These are phyloP conservation scores for Leguminivora glycinivorella DNA, from an alignment of 1,140 invertebrate genomes.

Conservation along the genomic window DNA sequence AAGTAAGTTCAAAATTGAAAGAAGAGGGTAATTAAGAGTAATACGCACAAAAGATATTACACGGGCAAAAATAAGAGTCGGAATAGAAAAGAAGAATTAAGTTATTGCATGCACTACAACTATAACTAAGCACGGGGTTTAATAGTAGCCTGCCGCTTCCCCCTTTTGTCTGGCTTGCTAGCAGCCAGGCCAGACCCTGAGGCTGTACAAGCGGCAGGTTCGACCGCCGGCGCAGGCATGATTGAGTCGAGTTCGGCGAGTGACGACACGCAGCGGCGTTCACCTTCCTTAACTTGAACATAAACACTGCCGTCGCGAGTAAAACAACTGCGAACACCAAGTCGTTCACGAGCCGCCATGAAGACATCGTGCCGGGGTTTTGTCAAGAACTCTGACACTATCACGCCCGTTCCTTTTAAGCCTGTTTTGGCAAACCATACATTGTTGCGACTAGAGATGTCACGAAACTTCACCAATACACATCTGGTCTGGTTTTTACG, in stretches of 20 bases:
- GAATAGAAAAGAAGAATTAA: background rate
- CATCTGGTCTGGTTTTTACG: background rate
- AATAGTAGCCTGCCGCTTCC: background rate
- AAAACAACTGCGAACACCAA: conserved; percentile 30
- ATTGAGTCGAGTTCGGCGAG: background rate
- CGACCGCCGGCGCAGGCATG: too few species aligned
- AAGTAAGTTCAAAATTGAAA: too few species aligned
- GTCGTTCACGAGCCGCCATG: conserved; percentile 29
- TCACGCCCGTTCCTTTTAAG: conserved; percentile 29
- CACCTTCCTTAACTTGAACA: background rate
- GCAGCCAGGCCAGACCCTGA: background rate
- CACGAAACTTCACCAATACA: background rate
- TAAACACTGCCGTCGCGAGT: conserved; percentile 19
- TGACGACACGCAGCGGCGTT: background rate
- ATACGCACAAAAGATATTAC: background rate
- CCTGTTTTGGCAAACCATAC: conserved; percentile 28
- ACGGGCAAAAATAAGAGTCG: background rate
- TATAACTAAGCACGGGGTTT: too few species aligned
- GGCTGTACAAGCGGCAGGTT: background rate
- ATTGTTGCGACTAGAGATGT: background rate
- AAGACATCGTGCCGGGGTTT: too few species aligned
- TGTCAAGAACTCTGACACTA: conserved; percentile 32
- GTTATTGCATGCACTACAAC: background rate
- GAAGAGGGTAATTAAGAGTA: background rate
- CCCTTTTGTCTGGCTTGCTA: background rate